A percentile compares a stretch with the other conserved stretches of the same genome.
These are phyloP conservation scores for Lepidotrigona ventralis DNA, from an alignment of 1,140 invertebrate species.

Conservation along the genomic window DNA sequence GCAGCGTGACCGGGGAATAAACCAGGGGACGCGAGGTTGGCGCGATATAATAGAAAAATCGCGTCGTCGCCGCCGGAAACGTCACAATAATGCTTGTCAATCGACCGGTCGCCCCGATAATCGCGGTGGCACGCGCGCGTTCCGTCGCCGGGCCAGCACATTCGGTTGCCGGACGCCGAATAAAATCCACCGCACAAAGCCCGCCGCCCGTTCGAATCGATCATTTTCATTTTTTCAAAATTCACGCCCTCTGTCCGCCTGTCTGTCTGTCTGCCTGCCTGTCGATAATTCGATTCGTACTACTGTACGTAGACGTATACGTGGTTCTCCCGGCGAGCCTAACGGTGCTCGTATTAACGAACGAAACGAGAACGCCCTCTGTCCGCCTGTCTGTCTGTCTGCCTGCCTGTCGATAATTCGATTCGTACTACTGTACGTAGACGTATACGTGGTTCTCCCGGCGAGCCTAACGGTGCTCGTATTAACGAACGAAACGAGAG, in stretches of 20 bases:
- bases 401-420: slow-evolving; percentile 25
- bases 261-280: too few species aligned
- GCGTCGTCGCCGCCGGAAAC: background rate
- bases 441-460: background rate
- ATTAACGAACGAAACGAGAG: background rate
- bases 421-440: background rate
- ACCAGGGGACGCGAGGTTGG: background rate
- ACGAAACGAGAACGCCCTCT: too few species aligned
- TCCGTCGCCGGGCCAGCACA: background rate
- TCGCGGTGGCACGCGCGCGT: background rate
- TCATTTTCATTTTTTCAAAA: slow-evolving; percentile 23
- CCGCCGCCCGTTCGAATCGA: background rate
- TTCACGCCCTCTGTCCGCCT: background rate
- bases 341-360: background rate
- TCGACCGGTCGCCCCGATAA: slow-evolving; percentile 5
- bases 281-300: slow-evolving; percentile 31
- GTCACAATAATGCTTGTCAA: slow-evolving; percentile 20
- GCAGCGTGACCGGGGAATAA: slow-evolving; percentile 4
- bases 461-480: background rate
- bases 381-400: too few species aligned
- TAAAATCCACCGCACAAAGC: background rate
- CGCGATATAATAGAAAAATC: slow-evolving; percentile 14
- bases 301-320: background rate
- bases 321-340: background rate
- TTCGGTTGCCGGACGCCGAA: background rate